Evolutionary conservation across 1,140 invertebrate genomes (phyloP).

Genomic region (Nixonia krombeini): DNA sequence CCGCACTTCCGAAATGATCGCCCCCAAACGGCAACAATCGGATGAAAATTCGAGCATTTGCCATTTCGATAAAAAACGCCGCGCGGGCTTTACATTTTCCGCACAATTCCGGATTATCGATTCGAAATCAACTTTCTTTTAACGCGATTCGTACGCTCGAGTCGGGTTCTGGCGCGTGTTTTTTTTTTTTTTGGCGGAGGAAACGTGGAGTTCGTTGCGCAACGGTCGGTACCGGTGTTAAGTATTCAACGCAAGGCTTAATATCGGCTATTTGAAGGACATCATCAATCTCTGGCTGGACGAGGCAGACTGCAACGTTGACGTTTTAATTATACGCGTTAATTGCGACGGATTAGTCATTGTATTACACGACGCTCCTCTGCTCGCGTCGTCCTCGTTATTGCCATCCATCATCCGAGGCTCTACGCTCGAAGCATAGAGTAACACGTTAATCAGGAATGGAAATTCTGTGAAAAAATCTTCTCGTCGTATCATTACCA

Average conservation of each 20-base stretch:
- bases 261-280: constrained; percentile 48
- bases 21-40: not conserved
- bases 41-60: constrained; percentile 1
- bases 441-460: no score
- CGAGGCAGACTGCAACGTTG: constrained; percentile 59
- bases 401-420: constrained; percentile 34
- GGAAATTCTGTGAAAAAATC: no score
- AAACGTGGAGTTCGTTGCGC: no score
- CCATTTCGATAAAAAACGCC: constrained; percentile 1
- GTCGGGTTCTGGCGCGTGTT: no score
- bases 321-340: constrained; percentile 72
- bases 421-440: constrained; percentile 36
- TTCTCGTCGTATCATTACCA: no score
- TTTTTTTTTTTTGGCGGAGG: no score
- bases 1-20: constrained; percentile 7
- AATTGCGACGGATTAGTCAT: constrained; percentile 65
- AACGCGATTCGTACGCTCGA: not conserved
- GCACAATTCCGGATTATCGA: not conserved
- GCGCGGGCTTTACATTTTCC: not conserved
- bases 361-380: constrained; percentile 55
- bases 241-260: no score
- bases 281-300: constrained; percentile 57
- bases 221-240: no score
- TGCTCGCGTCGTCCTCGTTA: constrained; percentile 50
- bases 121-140: not conserved